Percentiles rank a stretch among this genome's conserved stretches.
These are phyloP conservation scores for Ornithorhynchus anatinus DNA, from an alignment of 2,113 vertebrate species.

Conservation along the genomic window DNA sequence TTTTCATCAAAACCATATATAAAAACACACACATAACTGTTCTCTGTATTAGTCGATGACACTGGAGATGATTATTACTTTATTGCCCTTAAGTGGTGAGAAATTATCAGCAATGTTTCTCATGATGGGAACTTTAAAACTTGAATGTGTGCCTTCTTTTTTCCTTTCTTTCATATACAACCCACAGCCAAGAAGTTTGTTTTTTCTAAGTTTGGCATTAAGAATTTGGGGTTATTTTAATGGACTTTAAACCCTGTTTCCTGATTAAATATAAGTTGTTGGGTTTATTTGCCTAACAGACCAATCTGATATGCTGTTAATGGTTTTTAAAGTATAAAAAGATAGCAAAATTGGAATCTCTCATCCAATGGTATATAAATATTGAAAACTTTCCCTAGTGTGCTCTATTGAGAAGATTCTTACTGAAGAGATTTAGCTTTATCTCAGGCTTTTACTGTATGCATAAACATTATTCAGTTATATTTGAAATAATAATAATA, in stretches of 20 bases:
- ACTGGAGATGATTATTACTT: background rate
- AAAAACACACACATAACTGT: too few relatives aligned
- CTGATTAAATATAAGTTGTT: background rate
- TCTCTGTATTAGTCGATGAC: too few relatives aligned
- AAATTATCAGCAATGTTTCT: background rate
- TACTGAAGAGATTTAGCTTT: constrained; percentile 8
- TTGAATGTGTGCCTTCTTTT: background rate
- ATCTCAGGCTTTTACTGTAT: background rate
- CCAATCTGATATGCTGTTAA: too few relatives aligned
- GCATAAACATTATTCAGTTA: background rate
- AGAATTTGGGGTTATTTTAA: background rate
- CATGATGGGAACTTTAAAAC: background rate
- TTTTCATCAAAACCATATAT: too few relatives aligned
- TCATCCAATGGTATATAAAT: background rate
- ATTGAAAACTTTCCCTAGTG: background rate
- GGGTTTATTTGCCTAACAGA: too few relatives aligned
- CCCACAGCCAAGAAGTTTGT: background rate
- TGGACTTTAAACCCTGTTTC: background rate
- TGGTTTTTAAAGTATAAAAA: too few relatives aligned
- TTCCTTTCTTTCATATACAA: background rate
- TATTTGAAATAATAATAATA: background rate
- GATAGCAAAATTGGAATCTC: background rate
- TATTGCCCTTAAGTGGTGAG: background rate
- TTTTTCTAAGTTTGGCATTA: background rate
- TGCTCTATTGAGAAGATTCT: background rate